Evolutionary conservation across 2,113 vertebrate species (phyloP).

Genomic region (Trichomycterus rosablanca): DNA sequence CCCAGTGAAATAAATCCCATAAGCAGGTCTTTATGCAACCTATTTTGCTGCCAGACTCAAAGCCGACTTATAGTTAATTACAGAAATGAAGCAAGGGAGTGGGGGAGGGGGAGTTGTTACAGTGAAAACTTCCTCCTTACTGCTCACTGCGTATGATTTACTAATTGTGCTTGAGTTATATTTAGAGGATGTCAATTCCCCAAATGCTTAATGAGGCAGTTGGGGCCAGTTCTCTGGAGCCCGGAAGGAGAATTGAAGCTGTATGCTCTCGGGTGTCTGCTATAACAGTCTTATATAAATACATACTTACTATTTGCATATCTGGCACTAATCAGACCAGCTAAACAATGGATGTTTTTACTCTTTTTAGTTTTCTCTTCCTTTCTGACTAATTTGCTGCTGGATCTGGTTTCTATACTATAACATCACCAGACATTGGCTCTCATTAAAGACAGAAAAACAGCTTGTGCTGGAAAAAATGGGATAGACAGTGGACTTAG

Average conservation of each 20-base stretch:
- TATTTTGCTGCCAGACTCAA: slow-evolving; percentile 21
- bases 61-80: slow-evolving; percentile 28
- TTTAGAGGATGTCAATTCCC: slow-evolving; percentile 46
- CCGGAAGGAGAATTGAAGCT: slow-evolving; percentile 40
- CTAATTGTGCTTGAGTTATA: slow-evolving; percentile 52
- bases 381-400: slow-evolving; percentile 27
- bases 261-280: slow-evolving; percentile 18
- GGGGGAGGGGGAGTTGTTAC: slow-evolving; percentile 1
- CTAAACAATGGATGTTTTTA: slow-evolving; percentile 26
- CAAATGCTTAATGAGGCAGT: slow-evolving; percentile 53
- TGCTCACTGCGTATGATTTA: slow-evolving; percentile 20
- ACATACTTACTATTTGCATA: slow-evolving; percentile 45
- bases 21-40: slow-evolving; percentile 17
- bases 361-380: slow-evolving; percentile 8
- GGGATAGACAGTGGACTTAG: not conserved
- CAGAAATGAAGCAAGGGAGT: slow-evolving; percentile 10
- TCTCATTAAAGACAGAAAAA: slow-evolving; percentile 26
- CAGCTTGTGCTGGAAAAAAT: not conserved
- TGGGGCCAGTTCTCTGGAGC: slow-evolving; percentile 54
- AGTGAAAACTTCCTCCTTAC: slow-evolving; percentile 31
- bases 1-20: slow-evolving; percentile 14
- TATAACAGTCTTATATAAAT: slow-evolving; percentile 36
- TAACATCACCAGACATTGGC: slow-evolving; percentile 25
- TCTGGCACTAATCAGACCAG: slow-evolving; percentile 36
- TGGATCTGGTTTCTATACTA: slow-evolving; percentile 18